These are phyloP conservation scores for Amiota communis DNA, from an alignment of 2,888 invertebrate genomes.

Conservation along the genomic window DNA sequence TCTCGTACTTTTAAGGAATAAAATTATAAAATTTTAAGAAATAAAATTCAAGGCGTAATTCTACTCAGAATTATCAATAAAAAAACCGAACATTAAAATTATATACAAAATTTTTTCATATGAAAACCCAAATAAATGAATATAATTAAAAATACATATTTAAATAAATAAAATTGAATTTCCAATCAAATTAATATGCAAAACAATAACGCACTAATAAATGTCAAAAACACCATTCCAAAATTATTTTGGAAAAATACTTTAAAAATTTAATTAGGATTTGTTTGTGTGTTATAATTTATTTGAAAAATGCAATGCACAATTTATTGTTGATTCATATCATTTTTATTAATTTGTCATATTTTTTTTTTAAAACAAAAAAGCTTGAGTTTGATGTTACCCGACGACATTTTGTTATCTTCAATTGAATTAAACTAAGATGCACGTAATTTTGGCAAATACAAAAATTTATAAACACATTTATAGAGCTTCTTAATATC, in stretches of 20 bases:
- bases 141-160: not conserved
- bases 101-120: not conserved
- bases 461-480: too few relatives aligned
- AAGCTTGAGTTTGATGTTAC: too few relatives aligned
- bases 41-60: not conserved
- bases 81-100: not conserved
- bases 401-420: too few relatives aligned
- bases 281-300: constrained; percentile 5
- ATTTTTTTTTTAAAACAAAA: too few relatives aligned
- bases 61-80: not conserved
- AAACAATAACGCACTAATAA: constrained; percentile 39
- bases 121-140: constrained; percentile 28
- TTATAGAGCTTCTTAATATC: too few relatives aligned
- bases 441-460: too few relatives aligned
- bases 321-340: not conserved
- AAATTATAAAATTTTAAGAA: constrained; percentile 5
- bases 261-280: constrained; percentile 45
- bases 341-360: not conserved
- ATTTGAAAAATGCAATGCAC: not conserved
- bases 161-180: not conserved
- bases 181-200: constrained; percentile 31
- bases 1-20: constrained; percentile 10
- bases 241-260: constrained; percentile 27
- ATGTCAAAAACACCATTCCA: constrained; percentile 59
- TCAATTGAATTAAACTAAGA: too few relatives aligned